Conservation (phyloP, 2,113 vertebrate species). For the Alectura lathami region DNA sequence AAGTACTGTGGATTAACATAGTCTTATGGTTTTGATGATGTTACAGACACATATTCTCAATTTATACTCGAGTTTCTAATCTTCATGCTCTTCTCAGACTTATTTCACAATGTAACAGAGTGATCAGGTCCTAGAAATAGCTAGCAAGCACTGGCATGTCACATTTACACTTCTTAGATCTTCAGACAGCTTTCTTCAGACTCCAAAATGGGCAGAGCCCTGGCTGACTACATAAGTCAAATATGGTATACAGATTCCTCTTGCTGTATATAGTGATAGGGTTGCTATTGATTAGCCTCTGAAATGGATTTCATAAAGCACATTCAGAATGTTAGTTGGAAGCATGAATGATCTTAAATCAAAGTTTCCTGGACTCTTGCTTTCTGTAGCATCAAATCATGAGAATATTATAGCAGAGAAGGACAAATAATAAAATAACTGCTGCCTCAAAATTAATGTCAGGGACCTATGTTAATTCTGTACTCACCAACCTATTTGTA, state of each 20-base stretch:
- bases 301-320: neutral
- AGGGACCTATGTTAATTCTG: neutral
- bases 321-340: neutral
- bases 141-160: neutral
- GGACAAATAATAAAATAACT: neutral
- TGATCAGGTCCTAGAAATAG: neutral
- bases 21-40: neutral
- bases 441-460: neutral
- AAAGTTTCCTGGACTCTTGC: neutral
- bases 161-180: neutral
- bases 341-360: neutral
- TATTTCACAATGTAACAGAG: neutral
- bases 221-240: neutral
- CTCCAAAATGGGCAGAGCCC: neutral
- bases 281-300: neutral
- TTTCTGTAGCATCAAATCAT: neutral
- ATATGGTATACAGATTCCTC: neutral
- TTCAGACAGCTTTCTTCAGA: neutral
- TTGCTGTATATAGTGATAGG: neutral
- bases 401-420: slow-evolving; percentile 1
- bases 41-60: neutral
- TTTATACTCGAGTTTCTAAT: neutral
- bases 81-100: neutral
- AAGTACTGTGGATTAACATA: neutral
- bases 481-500: neutral